Evolutionary conservation across 2,888 invertebrate genomes (phyloP), one percentile per base, ranked within the genome.

Genomic region (Sipha maydis): DNA sequence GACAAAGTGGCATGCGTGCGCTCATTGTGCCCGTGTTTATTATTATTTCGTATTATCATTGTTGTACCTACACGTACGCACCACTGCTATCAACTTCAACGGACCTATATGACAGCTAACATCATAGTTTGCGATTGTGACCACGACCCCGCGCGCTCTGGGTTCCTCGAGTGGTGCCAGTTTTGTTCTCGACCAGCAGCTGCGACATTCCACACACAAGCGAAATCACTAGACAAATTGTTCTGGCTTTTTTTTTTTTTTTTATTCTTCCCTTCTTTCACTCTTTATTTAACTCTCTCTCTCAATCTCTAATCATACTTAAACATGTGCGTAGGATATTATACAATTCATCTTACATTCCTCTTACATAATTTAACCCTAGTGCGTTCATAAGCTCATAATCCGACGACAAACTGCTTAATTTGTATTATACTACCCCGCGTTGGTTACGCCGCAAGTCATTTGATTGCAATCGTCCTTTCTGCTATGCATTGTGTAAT

Each of bases 181-280:
- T 75, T 75, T 84, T 61, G 83, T 84, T 28, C 83, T 25, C 38
- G 19, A 31, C 75, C n/a, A 28, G 61, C 83, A 75, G 83, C 83
- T 84, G 83, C 38, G 75, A 75, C 75, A 61, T 75, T 75, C 75
- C 83, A 5, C 56, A 19, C 83, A 11, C 54, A 31, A 41, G 69
- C 54, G 19, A 73, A 83, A 83, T 56, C 69, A 25, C 14, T 28
- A 69, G 69, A 69, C 69, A n/a, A 69, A 61, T n/a, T n/a, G 21
- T 28, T 69, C 28, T n/a, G 28, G n/a, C n/a, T n/a, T n/a, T n/a
- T n/a, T n/a, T n/a, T n/a, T n/a, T n/a, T n/a, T 1, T 69, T 11
- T 28, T 69, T n/a, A 8, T 69, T 69, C n/a, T 69, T 69, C 14
- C 28, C 69, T 14, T 48, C 14, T 14, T 14, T 14, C 48, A 2